Evolutionary conservation across 2,113 vertebrate species (phyloP).

Genomic region (Phocoena phocoena): DNA sequence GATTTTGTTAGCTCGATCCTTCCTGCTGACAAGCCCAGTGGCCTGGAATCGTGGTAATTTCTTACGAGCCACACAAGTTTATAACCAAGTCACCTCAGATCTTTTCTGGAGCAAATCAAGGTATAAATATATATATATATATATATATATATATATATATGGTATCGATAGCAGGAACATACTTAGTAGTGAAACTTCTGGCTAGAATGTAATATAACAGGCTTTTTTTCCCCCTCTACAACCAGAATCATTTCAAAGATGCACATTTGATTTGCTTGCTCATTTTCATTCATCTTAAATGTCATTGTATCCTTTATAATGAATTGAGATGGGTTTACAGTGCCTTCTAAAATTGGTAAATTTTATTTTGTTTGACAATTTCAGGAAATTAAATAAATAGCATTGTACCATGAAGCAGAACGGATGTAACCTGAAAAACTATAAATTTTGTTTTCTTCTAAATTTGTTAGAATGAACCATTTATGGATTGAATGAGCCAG

Average conservation of each 20-base stretch:
- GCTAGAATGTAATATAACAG: background rate
- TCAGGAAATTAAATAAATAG: background rate
- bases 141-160: background rate
- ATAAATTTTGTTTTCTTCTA: background rate
- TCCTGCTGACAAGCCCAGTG: background rate
- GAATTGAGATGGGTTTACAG: background rate
- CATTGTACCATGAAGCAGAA: background rate
- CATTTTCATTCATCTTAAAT: background rate
- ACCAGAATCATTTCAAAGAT: background rate
- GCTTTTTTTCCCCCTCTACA: background rate
- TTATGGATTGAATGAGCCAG: background rate
- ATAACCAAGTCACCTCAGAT: background rate
- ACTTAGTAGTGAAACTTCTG: background rate
- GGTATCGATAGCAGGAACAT: background rate
- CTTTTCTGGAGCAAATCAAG: background rate
- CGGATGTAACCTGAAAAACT: background rate
- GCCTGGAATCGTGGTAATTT: background rate
- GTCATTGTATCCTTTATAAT: background rate
- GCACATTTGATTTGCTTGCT: background rate
- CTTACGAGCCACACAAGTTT: background rate
- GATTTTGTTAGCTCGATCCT: background rate
- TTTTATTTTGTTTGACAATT: conserved; percentile 13
- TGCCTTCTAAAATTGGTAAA: background rate
- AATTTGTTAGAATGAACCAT: background rate
- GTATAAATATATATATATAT: background rate